phyloP scores from a whole-genome alignment of 2,797 vertebrate genomes.

The Pipistrellus kuhlii region DNA sequence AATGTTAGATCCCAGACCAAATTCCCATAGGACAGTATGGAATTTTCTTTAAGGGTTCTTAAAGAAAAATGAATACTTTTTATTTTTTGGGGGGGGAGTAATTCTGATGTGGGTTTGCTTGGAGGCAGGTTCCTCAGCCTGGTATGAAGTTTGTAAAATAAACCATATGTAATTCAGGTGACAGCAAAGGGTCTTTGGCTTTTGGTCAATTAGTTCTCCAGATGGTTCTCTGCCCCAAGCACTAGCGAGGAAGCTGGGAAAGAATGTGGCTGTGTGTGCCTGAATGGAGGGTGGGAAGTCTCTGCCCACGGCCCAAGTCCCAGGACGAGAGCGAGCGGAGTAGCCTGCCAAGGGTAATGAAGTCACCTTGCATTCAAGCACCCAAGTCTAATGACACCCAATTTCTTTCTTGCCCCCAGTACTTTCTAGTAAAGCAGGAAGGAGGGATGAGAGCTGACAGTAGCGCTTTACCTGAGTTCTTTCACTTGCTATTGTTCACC shows the following conservation, averaged over 20 bases:
- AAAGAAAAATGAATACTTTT: conserved; percentile 16
- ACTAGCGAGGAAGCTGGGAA: neutral
- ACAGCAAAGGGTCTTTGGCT: neutral
- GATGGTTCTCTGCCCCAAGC: neutral
- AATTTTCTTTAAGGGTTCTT: conserved; percentile 62
- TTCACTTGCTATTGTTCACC: neutral
- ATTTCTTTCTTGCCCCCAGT: neutral
- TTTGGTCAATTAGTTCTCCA: neutral
- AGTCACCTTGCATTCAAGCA: neutral
- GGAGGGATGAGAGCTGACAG: rapidly evolving
- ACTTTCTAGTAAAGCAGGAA: neutral
- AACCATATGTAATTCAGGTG: neutral
- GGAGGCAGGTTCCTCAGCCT: neutral
- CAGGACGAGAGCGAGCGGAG: neutral
- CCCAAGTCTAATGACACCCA: neutral
- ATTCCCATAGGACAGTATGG: conserved; percentile 9
- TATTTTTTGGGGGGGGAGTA: neutral
- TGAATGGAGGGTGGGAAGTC: neutral
- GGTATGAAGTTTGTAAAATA: neutral
- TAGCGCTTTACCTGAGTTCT: neutral
- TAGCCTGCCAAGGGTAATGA: neutral
- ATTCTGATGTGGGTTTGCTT: conserved; percentile 51
- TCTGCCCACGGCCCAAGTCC: neutral
- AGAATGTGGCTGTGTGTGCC: neutral
- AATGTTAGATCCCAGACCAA: conserved; percentile 31